A percentile compares a stretch with the other conserved stretches of the same genome.
Evolutionary conservation across 1,140 invertebrate genomes (phyloP).

Genomic region (Scaptomyza pallida): DNA sequence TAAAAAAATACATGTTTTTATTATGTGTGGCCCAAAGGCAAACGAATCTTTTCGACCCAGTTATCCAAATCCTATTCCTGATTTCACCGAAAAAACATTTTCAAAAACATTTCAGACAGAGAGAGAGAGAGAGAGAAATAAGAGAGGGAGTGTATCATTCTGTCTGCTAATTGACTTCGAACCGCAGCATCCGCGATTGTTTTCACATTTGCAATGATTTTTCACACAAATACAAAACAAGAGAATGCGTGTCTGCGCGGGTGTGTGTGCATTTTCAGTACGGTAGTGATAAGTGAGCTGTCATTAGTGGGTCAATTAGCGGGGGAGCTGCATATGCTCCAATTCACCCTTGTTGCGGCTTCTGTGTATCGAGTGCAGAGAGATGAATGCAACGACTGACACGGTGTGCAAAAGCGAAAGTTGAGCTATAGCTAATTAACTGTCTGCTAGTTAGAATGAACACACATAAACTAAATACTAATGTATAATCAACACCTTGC

Average conservation of each 20-base stretch:
- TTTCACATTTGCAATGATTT: conserved; percentile 80
- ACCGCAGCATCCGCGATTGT: conserved; percentile 79
- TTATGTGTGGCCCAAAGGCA: neutral
- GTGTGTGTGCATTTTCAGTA: conserved; percentile 18
- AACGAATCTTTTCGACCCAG: conserved; percentile 44
- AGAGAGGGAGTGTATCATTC: conserved; percentile 62
- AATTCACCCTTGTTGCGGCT: conserved; percentile 46
- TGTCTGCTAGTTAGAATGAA: conserved; percentile 2
- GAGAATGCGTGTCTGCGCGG: too few species aligned
- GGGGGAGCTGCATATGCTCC: conserved; percentile 55
- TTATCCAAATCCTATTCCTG: conserved; percentile 55
- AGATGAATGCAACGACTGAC: conserved; percentile 58
- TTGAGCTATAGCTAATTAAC: conserved; percentile 61
- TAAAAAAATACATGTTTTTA: neutral
- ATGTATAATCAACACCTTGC: conserved; percentile 49
- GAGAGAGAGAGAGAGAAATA: too few species aligned
- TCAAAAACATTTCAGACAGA: conserved; percentile 50
- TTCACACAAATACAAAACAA: conserved; percentile 45
- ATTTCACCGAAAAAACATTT: conserved; percentile 51
- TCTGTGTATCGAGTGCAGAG: conserved; percentile 24
- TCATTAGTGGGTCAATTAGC: conserved; percentile 78
- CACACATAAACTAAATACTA: neutral
- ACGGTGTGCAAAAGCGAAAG: conserved; percentile 68
- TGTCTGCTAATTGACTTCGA: conserved; percentile 76
- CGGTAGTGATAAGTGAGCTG: conserved; percentile 65